Evolutionary conservation across 2,888 invertebrate species (phyloP), one percentile per base, ranked within the genome.

Genomic region (Drosophila ustulata): DNA sequence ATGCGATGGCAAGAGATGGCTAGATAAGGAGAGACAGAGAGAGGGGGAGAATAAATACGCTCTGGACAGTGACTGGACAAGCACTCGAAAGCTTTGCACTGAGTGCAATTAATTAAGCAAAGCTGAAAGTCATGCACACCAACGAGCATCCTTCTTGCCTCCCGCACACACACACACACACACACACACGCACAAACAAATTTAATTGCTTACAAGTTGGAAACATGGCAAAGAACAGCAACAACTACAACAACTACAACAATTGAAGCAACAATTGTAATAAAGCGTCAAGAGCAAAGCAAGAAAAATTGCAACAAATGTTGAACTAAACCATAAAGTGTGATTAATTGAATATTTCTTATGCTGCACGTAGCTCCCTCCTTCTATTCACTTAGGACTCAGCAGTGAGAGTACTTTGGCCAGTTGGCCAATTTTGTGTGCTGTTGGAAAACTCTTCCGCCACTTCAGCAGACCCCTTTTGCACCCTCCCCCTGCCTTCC

Each of bases 291-390:
- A 71, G 79, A 77, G 82, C 73, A 75, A 82, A 85, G 81, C 83
- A 86, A 87, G 85, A 86, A 87, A 87, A 86, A 86, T 86, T 87
- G 85, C 85, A 87, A 87, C 85, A 86, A 86, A 86, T 86, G 85
- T 87, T 86, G 81, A 87, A 87, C 82, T 82, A 85, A 84, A 85
- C 83, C 83, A 84, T 84, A 84, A 86, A 86, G 87, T 86, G 85
- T 86, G 85, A 86, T 86, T 86, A 86, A 86, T 86, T 86, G 85
- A 87, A 86, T 86, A 87, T 86, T 86, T 85, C 87, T 86, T 78
- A 81, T 84, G 84, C 78, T 76, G 79, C 69, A 71, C 71, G 77
- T 77, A 78, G 77, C 57, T 6, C 50, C 7, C 25, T 41, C n/a
- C 43, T 3, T 23, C 28, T 39, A 62, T 75, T 75, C 71, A 75